Evolutionary conservation across 1,140 invertebrate genomes (phyloP).

Genomic region (Bombus superbus): DNA sequence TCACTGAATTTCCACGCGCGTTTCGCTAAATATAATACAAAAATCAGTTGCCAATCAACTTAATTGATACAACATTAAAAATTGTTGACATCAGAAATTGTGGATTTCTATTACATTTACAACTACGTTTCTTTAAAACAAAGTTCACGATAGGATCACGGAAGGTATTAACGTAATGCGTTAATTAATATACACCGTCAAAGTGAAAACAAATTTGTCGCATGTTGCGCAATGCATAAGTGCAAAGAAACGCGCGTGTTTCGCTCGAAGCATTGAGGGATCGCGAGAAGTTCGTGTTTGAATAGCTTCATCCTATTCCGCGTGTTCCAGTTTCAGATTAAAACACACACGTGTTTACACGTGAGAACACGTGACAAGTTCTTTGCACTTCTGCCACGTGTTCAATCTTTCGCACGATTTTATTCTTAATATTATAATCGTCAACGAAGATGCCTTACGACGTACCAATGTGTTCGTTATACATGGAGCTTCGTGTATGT

Average conservation of each 20-base stretch:
- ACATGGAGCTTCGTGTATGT: background rate
- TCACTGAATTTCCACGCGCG: background rate
- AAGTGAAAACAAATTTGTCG: background rate
- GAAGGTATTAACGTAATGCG: background rate
- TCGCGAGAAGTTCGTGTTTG: background rate
- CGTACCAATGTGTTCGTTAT: too few relatives aligned
- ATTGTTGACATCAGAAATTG: background rate
- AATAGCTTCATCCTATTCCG: too few relatives aligned
- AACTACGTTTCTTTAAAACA: background rate
- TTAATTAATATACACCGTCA: background rate
- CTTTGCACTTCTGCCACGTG: background rate
- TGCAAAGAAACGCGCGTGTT: background rate
- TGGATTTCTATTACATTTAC: background rate
- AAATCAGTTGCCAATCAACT: background rate
- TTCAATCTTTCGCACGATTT: conserved; percentile 8
- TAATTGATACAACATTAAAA: background rate
- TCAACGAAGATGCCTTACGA: background rate
- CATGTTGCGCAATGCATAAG: background rate
- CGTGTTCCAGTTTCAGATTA: background rate
- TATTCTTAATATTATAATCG: background rate
- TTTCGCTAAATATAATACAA: too few relatives aligned
- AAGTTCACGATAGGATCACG: background rate
- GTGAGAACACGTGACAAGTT: background rate
- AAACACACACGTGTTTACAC: background rate
- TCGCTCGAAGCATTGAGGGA: background rate